Evolutionary conservation across 2,888 invertebrate species (phyloP).

Genomic region (Mythimna impura): DNA sequence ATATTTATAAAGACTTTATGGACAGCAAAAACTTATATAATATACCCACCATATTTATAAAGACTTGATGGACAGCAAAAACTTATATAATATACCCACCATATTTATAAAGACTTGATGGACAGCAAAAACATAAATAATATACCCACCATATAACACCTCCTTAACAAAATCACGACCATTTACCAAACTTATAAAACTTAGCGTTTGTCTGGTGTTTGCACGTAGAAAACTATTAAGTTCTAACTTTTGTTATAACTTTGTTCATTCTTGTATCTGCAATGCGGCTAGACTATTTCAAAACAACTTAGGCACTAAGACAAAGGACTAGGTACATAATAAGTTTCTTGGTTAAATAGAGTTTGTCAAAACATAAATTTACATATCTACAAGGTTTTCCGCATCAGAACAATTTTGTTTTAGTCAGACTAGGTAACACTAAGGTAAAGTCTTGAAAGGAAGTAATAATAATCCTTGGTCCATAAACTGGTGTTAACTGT

Average conservation of each 20-base stretch:
- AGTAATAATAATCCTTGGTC: too few species aligned
- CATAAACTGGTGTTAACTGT: too few species aligned
- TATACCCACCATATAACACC: background rate
- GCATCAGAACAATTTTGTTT: background rate
- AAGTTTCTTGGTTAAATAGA: background rate
- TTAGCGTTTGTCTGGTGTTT: conserved; percentile 4
- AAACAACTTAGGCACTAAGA: background rate
- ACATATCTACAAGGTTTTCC: background rate
- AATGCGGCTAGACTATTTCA: conserved; percentile 41
- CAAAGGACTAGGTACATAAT: conserved; percentile 1
- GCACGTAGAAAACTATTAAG: conserved; percentile 32
- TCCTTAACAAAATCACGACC: conserved; percentile 2
- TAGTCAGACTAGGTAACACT: too few species aligned
- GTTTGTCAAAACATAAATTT: background rate
- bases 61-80: too few species aligned
- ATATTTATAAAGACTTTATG: too few species aligned
- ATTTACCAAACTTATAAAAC: conserved; percentile 24
- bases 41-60: too few species aligned
- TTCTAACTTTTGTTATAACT: conserved; percentile 30
- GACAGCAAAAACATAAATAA: too few species aligned
- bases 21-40: too few species aligned
- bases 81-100: too few species aligned
- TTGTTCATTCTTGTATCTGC: conserved; percentile 45
- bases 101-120: too few species aligned
- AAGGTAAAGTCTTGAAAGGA: too few species aligned